phyloP scores from a whole-genome alignment of 2,797 vertebrate genomes.

The Allobates femoralis region DNA sequence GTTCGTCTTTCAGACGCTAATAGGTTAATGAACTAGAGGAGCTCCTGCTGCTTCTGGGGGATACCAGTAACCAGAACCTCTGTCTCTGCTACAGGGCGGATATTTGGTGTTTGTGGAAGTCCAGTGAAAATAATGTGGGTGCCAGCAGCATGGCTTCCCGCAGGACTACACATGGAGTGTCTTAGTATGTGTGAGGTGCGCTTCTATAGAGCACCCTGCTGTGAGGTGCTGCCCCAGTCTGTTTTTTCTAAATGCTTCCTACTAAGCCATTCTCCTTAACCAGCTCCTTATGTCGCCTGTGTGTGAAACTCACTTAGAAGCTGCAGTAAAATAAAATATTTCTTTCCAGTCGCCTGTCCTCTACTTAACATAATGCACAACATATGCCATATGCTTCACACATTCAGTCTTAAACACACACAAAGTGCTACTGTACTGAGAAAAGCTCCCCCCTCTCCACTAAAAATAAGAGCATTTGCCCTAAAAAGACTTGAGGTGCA shows the following conservation, averaged over 20 bases:
- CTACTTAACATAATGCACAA: conserved; percentile 33
- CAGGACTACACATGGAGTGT: conserved; percentile 50
- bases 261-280: conserved; percentile 31
- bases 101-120: conserved; percentile 61
- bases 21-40: conserved; percentile 28
- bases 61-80: conserved; percentile 54
- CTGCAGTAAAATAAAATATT: conserved; percentile 3
- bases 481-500: background rate
- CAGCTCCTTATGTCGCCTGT: conserved; percentile 49
- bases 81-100: conserved; percentile 54
- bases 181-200: conserved; percentile 55
- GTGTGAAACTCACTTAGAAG: conserved; percentile 48
- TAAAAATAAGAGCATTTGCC: background rate
- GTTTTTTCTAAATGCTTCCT: conserved; percentile 25
- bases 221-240: conserved; percentile 36
- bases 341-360: background rate
- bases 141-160: conserved; percentile 58
- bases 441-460: background rate
- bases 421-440: background rate
- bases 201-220: conserved; percentile 32
- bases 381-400: background rate
- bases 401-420: background rate
- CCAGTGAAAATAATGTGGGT: conserved; percentile 55
- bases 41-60: conserved; percentile 27
- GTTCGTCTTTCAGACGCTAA: conserved; percentile 13